A percentile compares a stretch with the other conserved stretches of the same genome.
These are phyloP conservation scores for Neuroterus valhalla DNA, from an alignment of 1,140 invertebrate species.

Conservation along the genomic window DNA sequence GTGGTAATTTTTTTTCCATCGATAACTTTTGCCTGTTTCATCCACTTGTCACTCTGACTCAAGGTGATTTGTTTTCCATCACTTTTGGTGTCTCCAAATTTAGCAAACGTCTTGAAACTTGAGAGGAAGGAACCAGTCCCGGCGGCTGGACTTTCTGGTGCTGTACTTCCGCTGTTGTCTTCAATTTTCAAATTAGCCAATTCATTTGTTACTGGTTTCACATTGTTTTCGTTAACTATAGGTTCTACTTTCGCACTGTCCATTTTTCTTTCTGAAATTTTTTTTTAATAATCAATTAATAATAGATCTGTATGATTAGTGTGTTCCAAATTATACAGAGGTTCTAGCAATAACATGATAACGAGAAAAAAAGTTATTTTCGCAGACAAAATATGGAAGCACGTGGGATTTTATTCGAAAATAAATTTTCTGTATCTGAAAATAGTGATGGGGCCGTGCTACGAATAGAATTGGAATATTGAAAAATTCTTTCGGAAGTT, in stretches of 20 bases:
- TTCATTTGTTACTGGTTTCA: slow-evolving; percentile 53
- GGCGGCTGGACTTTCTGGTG: slow-evolving; percentile 49
- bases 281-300: background rate
- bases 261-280: slow-evolving; percentile 4
- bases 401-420: no score
- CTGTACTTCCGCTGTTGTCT: slow-evolving; percentile 55
- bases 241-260: background rate
- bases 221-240: slow-evolving; percentile 20
- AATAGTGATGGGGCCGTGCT: no score
- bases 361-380: no score
- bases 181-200: slow-evolving; percentile 64
- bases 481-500: no score
- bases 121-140: slow-evolving; percentile 54
- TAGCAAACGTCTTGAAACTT: slow-evolving; percentile 83
- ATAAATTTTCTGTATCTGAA: no score
- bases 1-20: slow-evolving; percentile 92
- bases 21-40: slow-evolving; percentile 95
- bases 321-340: no score
- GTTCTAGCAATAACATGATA: no score
- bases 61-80: slow-evolving; percentile 91
- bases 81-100: slow-evolving; percentile 91
- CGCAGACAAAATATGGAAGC: no score
- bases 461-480: no score
- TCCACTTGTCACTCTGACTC: slow-evolving; percentile 95
- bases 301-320: no score